Evolutionary conservation across 2,113 vertebrate species (phyloP), one percentile per base, ranked within the genome.

Genomic region (Sinosuthora webbiana): DNA sequence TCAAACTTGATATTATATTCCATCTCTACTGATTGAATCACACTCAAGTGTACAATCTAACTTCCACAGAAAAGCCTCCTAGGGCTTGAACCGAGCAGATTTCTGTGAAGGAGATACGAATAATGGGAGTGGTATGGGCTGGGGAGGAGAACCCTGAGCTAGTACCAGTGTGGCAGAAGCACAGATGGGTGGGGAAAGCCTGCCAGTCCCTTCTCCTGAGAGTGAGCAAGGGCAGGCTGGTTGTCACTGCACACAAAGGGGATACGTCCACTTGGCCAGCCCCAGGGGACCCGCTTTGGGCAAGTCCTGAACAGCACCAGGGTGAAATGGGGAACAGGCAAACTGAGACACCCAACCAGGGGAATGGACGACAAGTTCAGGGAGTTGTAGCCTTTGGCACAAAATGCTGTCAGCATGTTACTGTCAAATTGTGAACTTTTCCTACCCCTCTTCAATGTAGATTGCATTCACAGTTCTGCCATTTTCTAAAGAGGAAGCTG

Each of bases 21-120:
- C 9, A 17, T 65, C 50, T 77, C 42, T 86, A 37, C 50, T 60
- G 55, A 28, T 25, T 57, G 42, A 83, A 45, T 77, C 49, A 33
- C 1, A 0, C 37, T 65, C 19, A 47, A 35, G 13, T 35, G 22
- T 73, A 23, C 63, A n/a, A 59, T 78, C 20, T 41, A 17, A 53
- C 75, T 74, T 89, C 44, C 24, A 20, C 10, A 57, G 68, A 56
- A 77, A 13, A 89, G 22, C 27, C 41, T 80, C 44, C n/a, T 71
- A 14, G 0, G 0, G 33, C 30, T 93, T 3, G 2, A 92, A 41
- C 27, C 0, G 0, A 68, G 41, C 35, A 44, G 30, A 13, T 23
- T 86, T 83, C 55, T 73, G 33, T 83, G 68, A 71, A 79, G 75
- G 64, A 73, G 16, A 59, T 6, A 0, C 10, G 45, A 68, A 42